Conservation (phyloP, 1,140 invertebrate species). For the Trachymyrmex septentrionalis region DNA sequence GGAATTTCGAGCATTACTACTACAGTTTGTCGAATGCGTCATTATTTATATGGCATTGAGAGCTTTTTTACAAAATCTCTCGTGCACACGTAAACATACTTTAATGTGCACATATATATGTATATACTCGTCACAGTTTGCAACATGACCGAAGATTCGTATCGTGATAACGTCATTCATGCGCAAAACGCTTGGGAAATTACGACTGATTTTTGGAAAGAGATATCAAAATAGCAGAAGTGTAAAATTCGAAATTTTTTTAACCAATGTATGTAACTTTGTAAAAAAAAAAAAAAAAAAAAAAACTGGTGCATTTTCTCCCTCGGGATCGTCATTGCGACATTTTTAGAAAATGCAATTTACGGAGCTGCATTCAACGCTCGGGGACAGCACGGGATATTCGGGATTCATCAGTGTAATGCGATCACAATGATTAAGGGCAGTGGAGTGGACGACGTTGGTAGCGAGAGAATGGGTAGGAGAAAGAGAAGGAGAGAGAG, state of each 20-base stretch:
- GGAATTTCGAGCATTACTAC: conserved; percentile 11
- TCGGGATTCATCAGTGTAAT: conserved; percentile 54
- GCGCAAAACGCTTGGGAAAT: conserved; percentile 29
- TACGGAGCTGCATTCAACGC: conserved; percentile 33
- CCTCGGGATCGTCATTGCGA: neutral
- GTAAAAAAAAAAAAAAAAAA: neutral
- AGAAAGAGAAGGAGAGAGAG: neutral
- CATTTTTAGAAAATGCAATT: conserved; percentile 20
- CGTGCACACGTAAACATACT: neutral
- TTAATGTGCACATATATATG: neutral
- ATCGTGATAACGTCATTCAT: conserved; percentile 7
- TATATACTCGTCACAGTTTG: neutral
- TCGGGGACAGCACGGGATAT: neutral
- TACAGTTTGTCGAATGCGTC: conserved; percentile 11
- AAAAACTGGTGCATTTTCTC: neutral
- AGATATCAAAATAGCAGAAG: neutral
- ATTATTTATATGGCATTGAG: conserved; percentile 13
- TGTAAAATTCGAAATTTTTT: conserved; percentile 11
- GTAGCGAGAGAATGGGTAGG: neutral
- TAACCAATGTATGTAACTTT: neutral
- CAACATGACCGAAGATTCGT: neutral
- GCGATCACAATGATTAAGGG: conserved; percentile 56
- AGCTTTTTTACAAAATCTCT: neutral
- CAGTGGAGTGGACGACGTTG: conserved; percentile 32
- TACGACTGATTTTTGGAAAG: conserved; percentile 25